Conservation (phyloP, 2,113 vertebrate genomes). For the Ictalurus punctatus region DNA sequence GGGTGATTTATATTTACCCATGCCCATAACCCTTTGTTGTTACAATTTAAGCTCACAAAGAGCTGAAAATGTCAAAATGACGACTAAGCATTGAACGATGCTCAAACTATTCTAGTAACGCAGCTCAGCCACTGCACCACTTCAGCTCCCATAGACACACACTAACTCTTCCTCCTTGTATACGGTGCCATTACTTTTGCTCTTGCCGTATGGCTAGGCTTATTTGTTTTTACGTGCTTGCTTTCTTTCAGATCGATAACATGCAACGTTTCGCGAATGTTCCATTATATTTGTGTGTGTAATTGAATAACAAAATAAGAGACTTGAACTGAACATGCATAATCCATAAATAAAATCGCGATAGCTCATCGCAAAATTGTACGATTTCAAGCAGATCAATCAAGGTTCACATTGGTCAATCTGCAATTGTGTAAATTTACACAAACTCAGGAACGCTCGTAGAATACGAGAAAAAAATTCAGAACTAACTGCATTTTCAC, state of each 20-base stretch:
- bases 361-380: not conserved
- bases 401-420: not conserved
- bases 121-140: not conserved
- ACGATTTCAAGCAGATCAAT: too few species aligned
- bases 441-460: not conserved
- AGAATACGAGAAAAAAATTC: not conserved
- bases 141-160: not conserved
- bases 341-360: not conserved
- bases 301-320: too few species aligned
- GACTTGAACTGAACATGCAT: not conserved
- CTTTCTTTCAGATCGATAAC: not conserved
- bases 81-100: not conserved
- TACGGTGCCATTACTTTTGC: not conserved
- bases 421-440: not conserved
- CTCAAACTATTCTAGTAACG: not conserved
- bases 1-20: not conserved
- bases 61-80: not conserved
- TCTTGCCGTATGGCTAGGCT: not conserved
- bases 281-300: not conserved
- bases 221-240: not conserved
- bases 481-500: not conserved
- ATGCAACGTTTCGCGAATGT: not conserved
- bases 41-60: too few species aligned
- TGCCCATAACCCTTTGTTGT: not conserved
- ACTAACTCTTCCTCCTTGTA: not conserved